phyloP scores from a whole-genome alignment of 2,113 vertebrate genomes.

The Lampris incognitus region DNA sequence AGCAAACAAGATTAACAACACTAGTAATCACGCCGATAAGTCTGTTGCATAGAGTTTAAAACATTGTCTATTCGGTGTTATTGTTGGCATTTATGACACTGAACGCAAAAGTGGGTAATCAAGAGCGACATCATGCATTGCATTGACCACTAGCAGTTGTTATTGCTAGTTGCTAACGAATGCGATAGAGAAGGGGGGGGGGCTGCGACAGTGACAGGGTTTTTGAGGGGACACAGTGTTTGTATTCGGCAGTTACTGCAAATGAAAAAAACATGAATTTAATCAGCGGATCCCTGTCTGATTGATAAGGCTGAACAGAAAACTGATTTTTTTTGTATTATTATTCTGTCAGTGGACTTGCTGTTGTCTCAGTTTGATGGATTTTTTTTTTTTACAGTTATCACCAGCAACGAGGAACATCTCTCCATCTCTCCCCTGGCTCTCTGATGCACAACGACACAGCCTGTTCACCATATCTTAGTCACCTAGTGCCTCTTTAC shows the following conservation, averaged over 20 bases:
- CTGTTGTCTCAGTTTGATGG: not conserved
- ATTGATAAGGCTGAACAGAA: too few species aligned
- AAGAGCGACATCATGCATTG: not conserved
- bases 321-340: too few species aligned
- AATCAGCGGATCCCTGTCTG: too few species aligned
- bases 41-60: not conserved
- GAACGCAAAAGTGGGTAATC: not conserved
- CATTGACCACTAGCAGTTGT: slow-evolving; percentile 20
- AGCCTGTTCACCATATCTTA: slow-evolving; percentile 48
- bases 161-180: slow-evolving; percentile 53
- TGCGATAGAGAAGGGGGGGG: not conserved
- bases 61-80: not conserved
- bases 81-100: not conserved
- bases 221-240: too few species aligned
- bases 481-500: slow-evolving; percentile 70
- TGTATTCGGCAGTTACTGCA: too few species aligned
- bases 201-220: slow-evolving; percentile 30
- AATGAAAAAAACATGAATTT: too few species aligned
- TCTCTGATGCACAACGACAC: slow-evolving; percentile 63
- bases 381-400: slow-evolving; percentile 50
- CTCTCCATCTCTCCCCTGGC: slow-evolving; percentile 80
- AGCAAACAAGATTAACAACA: slow-evolving; percentile 49
- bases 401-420: slow-evolving; percentile 72
- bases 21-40: slow-evolving; percentile 23
- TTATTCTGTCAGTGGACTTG: not conserved